Conservation (phyloP, 2,797 vertebrate species). For the Tapera naevia region DNA sequence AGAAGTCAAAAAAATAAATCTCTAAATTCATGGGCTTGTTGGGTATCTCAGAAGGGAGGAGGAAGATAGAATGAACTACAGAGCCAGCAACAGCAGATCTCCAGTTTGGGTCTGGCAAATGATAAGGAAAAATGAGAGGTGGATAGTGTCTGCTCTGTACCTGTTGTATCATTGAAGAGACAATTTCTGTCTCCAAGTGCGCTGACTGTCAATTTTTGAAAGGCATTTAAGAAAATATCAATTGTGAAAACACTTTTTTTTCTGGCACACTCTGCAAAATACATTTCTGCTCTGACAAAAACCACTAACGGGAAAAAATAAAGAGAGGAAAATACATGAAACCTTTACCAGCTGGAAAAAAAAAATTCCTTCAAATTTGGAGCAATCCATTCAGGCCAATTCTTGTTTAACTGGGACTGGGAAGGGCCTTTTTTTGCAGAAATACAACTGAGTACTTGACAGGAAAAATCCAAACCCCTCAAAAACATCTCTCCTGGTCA, state of each 20-base stretch:
- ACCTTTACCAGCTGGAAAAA: neutral
- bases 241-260: slow-evolving; percentile 4
- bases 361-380: neutral
- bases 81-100: neutral
- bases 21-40: neutral
- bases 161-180: neutral
- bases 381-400: neutral
- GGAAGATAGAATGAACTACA: neutral
- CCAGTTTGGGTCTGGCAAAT: neutral
- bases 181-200: neutral
- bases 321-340: neutral
- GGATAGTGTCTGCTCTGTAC: neutral
- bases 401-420: neutral
- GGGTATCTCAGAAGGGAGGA: neutral
- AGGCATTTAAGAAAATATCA: neutral
- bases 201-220: neutral
- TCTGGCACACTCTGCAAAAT: slow-evolving; percentile 18
- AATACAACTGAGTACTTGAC: neutral
- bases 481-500: neutral
- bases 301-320: neutral
- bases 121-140: neutral
- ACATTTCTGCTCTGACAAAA: slow-evolving; percentile 21
- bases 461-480: neutral
- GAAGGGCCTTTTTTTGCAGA: neutral
- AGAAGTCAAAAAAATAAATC: neutral